These are phyloP conservation scores for Norana najaformis DNA, from an alignment of 2,888 invertebrate species.

Conservation along the genomic window DNA sequence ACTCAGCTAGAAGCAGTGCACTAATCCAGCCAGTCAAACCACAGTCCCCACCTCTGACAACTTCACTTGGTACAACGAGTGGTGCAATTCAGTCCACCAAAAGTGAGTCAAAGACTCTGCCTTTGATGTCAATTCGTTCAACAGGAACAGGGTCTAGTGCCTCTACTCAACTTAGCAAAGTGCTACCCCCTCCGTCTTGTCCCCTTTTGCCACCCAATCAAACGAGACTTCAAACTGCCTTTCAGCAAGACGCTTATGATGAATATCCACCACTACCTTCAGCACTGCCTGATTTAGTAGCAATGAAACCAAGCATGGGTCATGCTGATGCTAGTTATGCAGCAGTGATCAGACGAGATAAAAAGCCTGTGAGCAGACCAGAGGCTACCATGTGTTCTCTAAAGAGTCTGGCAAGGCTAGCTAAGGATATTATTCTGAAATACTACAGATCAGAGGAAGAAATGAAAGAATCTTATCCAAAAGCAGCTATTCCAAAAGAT, in stretches of 20 bases:
- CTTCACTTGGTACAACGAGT: not conserved
- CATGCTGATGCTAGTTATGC: not conserved
- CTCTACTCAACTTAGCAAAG: not conserved
- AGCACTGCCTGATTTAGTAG: not conserved
- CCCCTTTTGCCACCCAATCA: not conserved
- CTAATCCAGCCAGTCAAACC: not conserved
- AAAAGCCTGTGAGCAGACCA: not conserved
- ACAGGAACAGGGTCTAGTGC: not conserved
- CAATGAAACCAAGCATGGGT: not conserved
- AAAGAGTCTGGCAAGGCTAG: not conserved
- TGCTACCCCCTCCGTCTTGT: not conserved
- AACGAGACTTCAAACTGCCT: not conserved
- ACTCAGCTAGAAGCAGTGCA: not conserved
- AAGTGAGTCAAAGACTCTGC: not conserved
- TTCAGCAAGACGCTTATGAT: not conserved
- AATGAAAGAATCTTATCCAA: not conserved
- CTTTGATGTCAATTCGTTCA: not conserved
- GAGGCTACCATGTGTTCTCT: not conserved
- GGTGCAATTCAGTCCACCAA: not conserved
- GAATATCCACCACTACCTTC: not conserved
- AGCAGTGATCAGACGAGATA: not conserved
- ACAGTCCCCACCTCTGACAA: not conserved
- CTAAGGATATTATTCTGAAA: not conserved
- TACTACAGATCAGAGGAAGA: not conserved
- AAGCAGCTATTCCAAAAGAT: not conserved